A percentile compares a stretch with the other conserved stretches of the same genome.
Evolutionary conservation across 2,888 invertebrate species (phyloP).

Genomic region (Caenorhabditis uteleia): DNA sequence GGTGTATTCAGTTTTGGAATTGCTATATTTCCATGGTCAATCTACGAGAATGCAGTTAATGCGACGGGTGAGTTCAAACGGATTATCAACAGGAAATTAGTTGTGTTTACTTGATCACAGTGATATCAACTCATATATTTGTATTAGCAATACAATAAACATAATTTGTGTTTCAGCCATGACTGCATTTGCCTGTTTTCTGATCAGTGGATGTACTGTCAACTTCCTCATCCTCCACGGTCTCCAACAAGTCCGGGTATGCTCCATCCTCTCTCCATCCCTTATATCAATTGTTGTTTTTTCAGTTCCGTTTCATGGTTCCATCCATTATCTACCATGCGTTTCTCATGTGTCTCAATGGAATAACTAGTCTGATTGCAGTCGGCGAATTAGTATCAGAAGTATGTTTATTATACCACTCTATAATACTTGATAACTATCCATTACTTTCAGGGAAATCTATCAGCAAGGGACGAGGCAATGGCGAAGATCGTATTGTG

Average conservation of each 20-base stretch:
- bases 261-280: background rate
- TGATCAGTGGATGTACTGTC: conserved; percentile 29
- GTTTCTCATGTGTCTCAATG: conserved; percentile 36
- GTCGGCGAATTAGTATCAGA: conserved; percentile 41
- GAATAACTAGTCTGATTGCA: conserved; percentile 33
- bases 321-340: conserved; percentile 33
- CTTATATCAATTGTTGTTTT: background rate
- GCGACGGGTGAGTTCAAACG: conserved; percentile 25
- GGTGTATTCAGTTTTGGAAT: conserved; percentile 25
- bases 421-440: background rate
- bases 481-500: conserved; percentile 29
- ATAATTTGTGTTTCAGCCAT: conserved; percentile 15
- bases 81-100: background rate
- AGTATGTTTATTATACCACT: conserved; percentile 3
- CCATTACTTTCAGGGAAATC: conserved; percentile 10
- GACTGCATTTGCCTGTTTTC: conserved; percentile 32
- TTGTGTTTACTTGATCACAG: background rate
- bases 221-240: conserved; percentile 34
- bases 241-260: conserved; percentile 25
- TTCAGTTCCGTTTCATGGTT: conserved; percentile 31
- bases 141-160: background rate
- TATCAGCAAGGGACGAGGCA: conserved; percentile 16
- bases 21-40: conserved; percentile 28
- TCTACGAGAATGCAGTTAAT: conserved; percentile 31
- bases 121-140: conserved; percentile 1